These are phyloP conservation scores for western clawed frog (Xenopus tropicalis) DNA, from an alignment of 2,113 vertebrate species.

Conservation along the genomic window UCB_Xtro_10.0 CM004446.2:73629001-73629500, in stretches of 20 bases:
- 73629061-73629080: background rate
- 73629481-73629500: no score
- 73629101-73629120: slow-evolving; percentile 36
- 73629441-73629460: no score
- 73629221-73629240: background rate
- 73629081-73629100: slow-evolving; percentile 27
- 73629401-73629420: no score
- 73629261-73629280: background rate
- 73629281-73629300: background rate
- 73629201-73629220: slow-evolving; percentile 11
- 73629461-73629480: no score
- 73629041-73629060: background rate
- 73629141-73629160: slow-evolving; percentile 10
- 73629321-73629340: no score
- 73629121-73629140: slow-evolving; percentile 28
- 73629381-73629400: no score
- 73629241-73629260: background rate
- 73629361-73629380: no score
- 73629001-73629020: background rate
- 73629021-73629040: background rate
- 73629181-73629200: slow-evolving; percentile 27
- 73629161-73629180: slow-evolving; percentile 20
- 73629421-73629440: no score
- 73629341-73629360: no score
- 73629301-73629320: no score